These are phyloP conservation scores for Crepidodera aurea DNA, from an alignment of 2,888 invertebrate genomes.

Conservation along the genomic window DNA sequence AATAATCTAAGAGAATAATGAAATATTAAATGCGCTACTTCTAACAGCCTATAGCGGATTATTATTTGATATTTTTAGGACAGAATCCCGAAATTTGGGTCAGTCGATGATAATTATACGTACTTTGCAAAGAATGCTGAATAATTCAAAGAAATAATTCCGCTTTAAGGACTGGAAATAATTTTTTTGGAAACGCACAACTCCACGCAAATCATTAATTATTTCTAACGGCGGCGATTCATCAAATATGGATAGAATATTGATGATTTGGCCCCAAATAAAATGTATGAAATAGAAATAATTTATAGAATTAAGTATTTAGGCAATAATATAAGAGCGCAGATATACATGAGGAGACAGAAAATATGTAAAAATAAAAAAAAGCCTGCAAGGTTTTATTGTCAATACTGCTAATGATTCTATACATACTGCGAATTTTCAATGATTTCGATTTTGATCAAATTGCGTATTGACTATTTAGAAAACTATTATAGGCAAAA, in stretches of 20 bases:
- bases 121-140: neutral
- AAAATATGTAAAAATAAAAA: no score
- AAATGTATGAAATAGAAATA: neutral
- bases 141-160: neutral
- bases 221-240: constrained; percentile 1
- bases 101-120: constrained; percentile 1
- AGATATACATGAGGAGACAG: no score
- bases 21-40: no score
- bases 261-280: neutral
- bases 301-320: no score
- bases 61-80: neutral
- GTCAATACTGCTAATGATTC: no score
- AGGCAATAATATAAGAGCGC: neutral
- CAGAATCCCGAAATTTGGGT: neutral
- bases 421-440: no score
- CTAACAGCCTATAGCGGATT: neutral
- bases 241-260: constrained; percentile 10
- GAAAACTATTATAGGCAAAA: no score
- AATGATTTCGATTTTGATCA: no score
- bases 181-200: constrained; percentile 21
- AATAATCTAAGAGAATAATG: no score
- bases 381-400: no score
- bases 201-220: constrained; percentile 26
- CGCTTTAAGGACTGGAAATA: constrained; percentile 8
- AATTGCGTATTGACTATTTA: no score